Base-by-base conservation (phyloP, 1,140 invertebrate species). In the Rhagoletis zephyria region DNA sequence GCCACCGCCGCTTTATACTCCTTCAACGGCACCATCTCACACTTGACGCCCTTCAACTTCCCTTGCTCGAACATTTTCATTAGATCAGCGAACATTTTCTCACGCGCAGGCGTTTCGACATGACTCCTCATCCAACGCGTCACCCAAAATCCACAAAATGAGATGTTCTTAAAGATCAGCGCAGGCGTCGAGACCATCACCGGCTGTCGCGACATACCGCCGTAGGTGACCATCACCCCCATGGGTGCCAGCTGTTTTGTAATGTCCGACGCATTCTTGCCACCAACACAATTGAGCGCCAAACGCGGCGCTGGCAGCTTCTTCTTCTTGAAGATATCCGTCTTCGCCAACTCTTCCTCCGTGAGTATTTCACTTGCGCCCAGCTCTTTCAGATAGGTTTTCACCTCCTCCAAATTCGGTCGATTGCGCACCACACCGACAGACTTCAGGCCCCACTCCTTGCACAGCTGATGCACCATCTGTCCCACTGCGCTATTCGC, bases 401-500 rank as follows among this genome's bases (percentile, higher is more conserved):
- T 97, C 4, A 98, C 90, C 89, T 96, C 94, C 56, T 95, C 93
- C 87, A 98, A 94, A 87, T 97, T 95, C 51, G 95, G 94, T 89
- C 98, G 95, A 90, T 97, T 94, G 90, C 98, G 94, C 0, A 99
- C 95, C 89, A 99, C 95, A 93, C 97, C 99, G 16, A 99, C 94
- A 56, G 95, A 96, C 89, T 95, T 95, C 2, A 97, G 92, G 77
- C 95, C 95, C 95, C 96, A 97, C 45, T 95, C 94, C 92, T 95
- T 95, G 90, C 96, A 96, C 14, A 97, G 93, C 93, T 99, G 98
- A 90, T 99, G 99, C 0, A 99, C 97, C 92, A 97, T 95, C 93
- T 98, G 97, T 3, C 98, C 98, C 89, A 98, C 98, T 48, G 97
- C 97, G 93, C 98, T 98, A 93, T 99, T 99, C 0, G 96, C 97